phyloP scores from a whole-genome alignment of 1,140 invertebrate genomes.

The Drosophila leontia region DNA sequence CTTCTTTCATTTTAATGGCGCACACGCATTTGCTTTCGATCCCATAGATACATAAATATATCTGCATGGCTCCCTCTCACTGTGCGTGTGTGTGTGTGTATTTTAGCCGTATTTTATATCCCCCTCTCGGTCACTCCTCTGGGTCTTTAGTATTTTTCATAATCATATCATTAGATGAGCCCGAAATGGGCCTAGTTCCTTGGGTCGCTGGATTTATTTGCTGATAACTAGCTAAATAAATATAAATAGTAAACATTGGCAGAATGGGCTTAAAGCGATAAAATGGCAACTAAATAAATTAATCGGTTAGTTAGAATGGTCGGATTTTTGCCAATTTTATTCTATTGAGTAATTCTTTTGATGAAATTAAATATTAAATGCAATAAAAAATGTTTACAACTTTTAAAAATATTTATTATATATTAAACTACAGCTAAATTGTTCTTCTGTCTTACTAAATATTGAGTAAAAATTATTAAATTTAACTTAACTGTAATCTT shows the following conservation, averaged over 20 bases:
- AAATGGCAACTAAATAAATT: neutral
- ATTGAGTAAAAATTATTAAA: too few relatives aligned
- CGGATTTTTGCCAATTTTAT: neutral
- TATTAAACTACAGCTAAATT: too few relatives aligned
- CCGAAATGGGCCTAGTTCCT: slow-evolving; percentile 62
- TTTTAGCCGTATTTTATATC: slow-evolving; percentile 66
- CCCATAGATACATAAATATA: slow-evolving; percentile 64
- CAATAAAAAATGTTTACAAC: neutral
- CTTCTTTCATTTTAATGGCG: slow-evolving; percentile 82
- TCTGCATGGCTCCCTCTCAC: slow-evolving; percentile 24
- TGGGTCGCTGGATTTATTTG: slow-evolving; percentile 51
- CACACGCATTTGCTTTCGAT: slow-evolving; percentile 81
- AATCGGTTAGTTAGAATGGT: neutral
- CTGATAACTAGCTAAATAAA: slow-evolving; percentile 69
- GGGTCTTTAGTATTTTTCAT: slow-evolving; percentile 70
- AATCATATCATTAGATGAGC: slow-evolving; percentile 77
- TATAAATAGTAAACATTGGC: slow-evolving; percentile 32
- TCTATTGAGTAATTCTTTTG: neutral
- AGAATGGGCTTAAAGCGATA: slow-evolving; percentile 3
- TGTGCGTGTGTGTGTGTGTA: slow-evolving; percentile 7
- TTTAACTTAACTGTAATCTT: too few relatives aligned
- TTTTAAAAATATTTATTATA: neutral
- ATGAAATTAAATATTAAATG: neutral
- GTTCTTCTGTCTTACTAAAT: too few relatives aligned
- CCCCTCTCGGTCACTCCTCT: slow-evolving; percentile 16